Percentiles rank a stretch among this genome's conserved stretches.
These are phyloP conservation scores for Sclerodermus sp. DNA, from an alignment of 2,888 invertebrate genomes.

Conservation along the genomic window DNA sequence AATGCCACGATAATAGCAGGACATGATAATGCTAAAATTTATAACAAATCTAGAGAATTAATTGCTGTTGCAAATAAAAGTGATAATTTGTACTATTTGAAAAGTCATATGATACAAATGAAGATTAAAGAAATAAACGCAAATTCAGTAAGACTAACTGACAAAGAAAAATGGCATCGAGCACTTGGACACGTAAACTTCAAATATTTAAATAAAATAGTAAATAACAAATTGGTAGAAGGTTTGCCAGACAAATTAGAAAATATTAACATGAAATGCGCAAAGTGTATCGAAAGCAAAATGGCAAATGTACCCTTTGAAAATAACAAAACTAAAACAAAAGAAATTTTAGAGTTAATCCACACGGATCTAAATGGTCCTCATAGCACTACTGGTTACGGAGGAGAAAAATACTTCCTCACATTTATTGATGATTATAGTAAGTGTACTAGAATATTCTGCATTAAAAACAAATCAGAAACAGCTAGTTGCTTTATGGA, in stretches of 20 bases:
- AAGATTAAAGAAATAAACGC: not conserved
- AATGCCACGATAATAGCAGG: slow-evolving; percentile 5
- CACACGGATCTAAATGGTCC: slow-evolving; percentile 12
- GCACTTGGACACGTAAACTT: slow-evolving; percentile 19
- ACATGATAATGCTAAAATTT: slow-evolving; percentile 11
- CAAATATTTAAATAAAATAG: slow-evolving; percentile 6
- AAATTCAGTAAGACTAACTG: not conserved
- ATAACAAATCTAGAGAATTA: slow-evolving; percentile 7
- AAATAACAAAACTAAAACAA: slow-evolving; percentile 16
- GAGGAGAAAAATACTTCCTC: slow-evolving; percentile 17
- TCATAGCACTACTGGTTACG: slow-evolving; percentile 8
- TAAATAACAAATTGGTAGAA: slow-evolving; percentile 3
- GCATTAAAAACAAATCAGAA: slow-evolving; percentile 15
- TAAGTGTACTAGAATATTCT: slow-evolving; percentile 8
- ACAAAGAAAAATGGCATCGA: slow-evolving; percentile 21
- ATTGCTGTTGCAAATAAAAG: slow-evolving; percentile 8
- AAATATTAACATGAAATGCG: slow-evolving; percentile 6
- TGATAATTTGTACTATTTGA: slow-evolving; percentile 6
- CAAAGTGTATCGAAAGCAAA: slow-evolving; percentile 6
- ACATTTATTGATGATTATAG: slow-evolving; percentile 16
- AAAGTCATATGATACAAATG: slow-evolving; percentile 2
- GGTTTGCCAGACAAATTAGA: slow-evolving; percentile 10
- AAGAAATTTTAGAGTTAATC: slow-evolving; percentile 3
- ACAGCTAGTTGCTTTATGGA: slow-evolving; percentile 9
- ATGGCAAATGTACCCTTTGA: slow-evolving; percentile 17